Base-by-base conservation (phyloP, 2,888 invertebrate genomes). In the Acronicta psi region DNA sequence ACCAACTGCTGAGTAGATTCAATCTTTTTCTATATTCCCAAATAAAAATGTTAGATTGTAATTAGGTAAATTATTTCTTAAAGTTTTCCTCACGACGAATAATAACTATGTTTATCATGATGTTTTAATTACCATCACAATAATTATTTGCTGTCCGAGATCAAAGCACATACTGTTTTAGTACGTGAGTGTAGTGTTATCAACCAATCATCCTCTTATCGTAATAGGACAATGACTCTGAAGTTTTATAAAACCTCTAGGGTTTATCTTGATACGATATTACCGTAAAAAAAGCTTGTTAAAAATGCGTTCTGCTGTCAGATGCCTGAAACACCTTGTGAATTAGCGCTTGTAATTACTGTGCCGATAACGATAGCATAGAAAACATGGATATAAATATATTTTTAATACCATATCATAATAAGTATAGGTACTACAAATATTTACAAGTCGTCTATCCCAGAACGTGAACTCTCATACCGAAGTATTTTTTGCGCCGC, bases 141-240 rank as follows among this genome's bases (percentile, higher is more conserved):
- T 75, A 74, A 80, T 77, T 72, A 63, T 64, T 65, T 63, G 68
- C 68, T 73, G 76, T 75, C 70, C 56, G 63, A 69, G 67, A 79
- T 81, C 70, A 81, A 83, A 74, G 77, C 77, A 68, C 44, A 67
- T 73, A 72, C 69, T 81, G 78, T 83, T 66, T 74, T 71, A 74
- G 64, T 69, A 50, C 55, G 71, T 55, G 52, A n/a, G n/a, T n/a
- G n/a, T n/a, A n/a, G n/a, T 68, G 61, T 79, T 83, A 84, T 84
- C 83, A 74, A 74, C 73, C 69, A 77, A 85, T 84, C 81, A 77
- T 78, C 73, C 75, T 77, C 74, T 79, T 81, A 82, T 83, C 78
- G 72, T 72, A 72, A 77, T 77, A 84, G 84, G 84, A 80, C 84
- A 84, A 83, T 78, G 85, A 82, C 85, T 75, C 74, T 65, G 64